phyloP scores from a whole-genome alignment of 2,888 invertebrate species.

The Silvanus unidentatus region DNA sequence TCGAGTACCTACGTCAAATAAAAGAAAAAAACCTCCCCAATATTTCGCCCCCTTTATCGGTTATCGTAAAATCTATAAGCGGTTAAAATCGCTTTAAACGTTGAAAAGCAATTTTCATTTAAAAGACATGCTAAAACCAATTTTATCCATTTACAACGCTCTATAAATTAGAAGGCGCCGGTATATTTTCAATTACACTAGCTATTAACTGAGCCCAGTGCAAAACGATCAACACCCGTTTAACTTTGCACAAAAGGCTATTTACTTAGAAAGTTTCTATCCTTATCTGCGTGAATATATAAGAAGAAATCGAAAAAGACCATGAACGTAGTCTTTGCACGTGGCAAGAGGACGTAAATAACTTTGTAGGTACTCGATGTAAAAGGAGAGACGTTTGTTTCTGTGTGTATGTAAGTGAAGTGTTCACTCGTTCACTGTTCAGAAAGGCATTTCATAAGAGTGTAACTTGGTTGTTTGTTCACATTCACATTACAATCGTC shows the following conservation, averaged over 20 bases:
- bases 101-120: conserved; percentile 8
- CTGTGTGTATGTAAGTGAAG: neutral
- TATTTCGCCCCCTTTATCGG: too few species aligned
- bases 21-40: too few species aligned
- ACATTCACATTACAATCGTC: neutral
- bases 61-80: neutral
- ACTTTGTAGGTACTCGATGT: too few species aligned
- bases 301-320: neutral
- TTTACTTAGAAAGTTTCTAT: conserved; percentile 1
- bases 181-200: conserved; percentile 25
- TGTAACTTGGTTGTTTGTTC: neutral
- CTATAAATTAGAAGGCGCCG: conserved; percentile 23
- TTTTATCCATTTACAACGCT: conserved; percentile 10
- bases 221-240: conserved; percentile 17
- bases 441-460: neutral
- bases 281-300: neutral
- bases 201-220: conserved; percentile 21
- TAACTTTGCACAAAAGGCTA: conserved; percentile 3
- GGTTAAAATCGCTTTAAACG: conserved; percentile 7
- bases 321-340: too few species aligned
- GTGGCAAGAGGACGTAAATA: too few species aligned
- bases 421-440: neutral
- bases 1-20: too few species aligned
- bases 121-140: conserved; percentile 12
- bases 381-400: neutral